Evolutionary conservation across 1,140 invertebrate genomes (phyloP).

Genomic region (Oscheius sp.): DNA sequence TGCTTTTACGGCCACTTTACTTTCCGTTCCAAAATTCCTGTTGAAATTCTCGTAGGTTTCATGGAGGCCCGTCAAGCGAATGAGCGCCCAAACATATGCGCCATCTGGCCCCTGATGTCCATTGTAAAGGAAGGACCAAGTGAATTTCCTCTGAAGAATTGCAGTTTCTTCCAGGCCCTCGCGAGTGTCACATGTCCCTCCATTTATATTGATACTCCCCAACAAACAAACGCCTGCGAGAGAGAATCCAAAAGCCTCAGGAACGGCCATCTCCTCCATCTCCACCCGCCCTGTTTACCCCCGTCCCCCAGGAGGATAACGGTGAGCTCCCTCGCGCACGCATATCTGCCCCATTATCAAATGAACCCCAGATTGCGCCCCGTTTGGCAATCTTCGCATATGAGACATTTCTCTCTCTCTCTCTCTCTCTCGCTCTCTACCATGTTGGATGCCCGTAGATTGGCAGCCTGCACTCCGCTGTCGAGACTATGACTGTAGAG

Average conservation of each 20-base stretch:
- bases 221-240: too few species aligned
- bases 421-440: not conserved
- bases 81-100: too few species aligned
- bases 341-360: constrained; percentile 12
- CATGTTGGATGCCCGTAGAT: constrained; percentile 15
- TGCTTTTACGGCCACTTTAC: too few species aligned
- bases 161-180: too few species aligned
- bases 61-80: too few species aligned
- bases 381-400: not conserved
- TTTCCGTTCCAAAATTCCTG: too few species aligned
- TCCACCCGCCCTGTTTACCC: not conserved
- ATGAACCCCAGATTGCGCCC: not conserved
- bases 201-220: too few species aligned
- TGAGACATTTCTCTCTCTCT: not conserved
- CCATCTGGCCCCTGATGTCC: not conserved
- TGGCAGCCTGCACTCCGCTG: constrained; percentile 11
- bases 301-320: not conserved
- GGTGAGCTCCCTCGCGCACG: not conserved
- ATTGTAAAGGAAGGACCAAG: too few species aligned
- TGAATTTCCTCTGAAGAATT: too few species aligned
- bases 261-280: not conserved
- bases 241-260: too few species aligned
- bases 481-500: constrained; percentile 13
- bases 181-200: too few species aligned
- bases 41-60: too few species aligned